These are phyloP conservation scores for Sebastes schlegelii DNA, from an alignment of 2,113 vertebrate species.

Conservation along the genomic window DNA sequence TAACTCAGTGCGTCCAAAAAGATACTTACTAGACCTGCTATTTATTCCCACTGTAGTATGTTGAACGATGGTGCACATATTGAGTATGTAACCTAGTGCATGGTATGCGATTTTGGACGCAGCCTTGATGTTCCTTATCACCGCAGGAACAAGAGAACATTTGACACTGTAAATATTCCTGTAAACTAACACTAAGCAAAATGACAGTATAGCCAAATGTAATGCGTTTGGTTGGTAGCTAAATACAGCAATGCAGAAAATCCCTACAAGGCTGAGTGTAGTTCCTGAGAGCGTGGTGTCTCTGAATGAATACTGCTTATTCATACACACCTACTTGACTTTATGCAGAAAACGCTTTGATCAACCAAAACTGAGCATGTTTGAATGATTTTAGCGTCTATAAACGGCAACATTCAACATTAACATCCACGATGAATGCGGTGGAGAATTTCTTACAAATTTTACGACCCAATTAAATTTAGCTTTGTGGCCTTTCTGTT, in stretches of 20 bases:
- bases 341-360: background rate
- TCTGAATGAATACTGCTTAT: background rate
- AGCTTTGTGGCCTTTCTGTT: constrained; percentile 34
- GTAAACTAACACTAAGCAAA: background rate
- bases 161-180: background rate
- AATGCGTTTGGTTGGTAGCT: background rate
- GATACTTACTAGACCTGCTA: too few species aligned
- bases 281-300: background rate
- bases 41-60: too few species aligned
- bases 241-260: background rate
- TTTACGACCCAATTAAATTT: background rate
- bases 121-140: background rate
- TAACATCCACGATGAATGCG: constrained; percentile 21
- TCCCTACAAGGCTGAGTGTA: background rate
- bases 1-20: too few species aligned
- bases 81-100: too few species aligned
- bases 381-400: background rate
- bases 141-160: background rate
- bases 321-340: constrained; percentile 2
- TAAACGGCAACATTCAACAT: constrained; percentile 3
- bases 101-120: too few species aligned
- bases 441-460: constrained; percentile 16
- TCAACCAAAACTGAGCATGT: background rate
- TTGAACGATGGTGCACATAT: too few species aligned
- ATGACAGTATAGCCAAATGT: background rate